Evolutionary conservation across 2,888 invertebrate genomes (phyloP).

Genomic region (Drosophila pseudotakahashii): DNA sequence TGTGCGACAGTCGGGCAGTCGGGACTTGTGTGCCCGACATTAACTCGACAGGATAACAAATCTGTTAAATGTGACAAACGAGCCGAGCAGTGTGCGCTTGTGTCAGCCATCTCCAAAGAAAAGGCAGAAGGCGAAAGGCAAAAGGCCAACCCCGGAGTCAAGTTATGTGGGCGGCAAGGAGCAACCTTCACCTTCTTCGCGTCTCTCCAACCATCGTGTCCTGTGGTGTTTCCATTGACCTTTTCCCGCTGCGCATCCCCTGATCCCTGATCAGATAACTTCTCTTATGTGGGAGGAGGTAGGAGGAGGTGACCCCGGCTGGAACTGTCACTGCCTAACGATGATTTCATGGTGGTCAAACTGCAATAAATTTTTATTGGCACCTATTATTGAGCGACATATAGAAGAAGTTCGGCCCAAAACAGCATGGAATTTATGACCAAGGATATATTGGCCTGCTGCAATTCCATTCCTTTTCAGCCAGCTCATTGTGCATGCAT

Average conservation of each 20-base stretch:
- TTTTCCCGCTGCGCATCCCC: conserved; percentile 46
- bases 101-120: conserved; percentile 37
- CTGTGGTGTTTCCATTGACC: conserved; percentile 74
- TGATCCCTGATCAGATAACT: conserved; percentile 5
- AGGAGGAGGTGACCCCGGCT: conserved; percentile 54
- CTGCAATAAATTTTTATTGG: conserved; percentile 80
- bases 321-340: conserved; percentile 69
- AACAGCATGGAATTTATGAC: conserved; percentile 67
- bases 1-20: conserved; percentile 40
- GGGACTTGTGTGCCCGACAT: conserved; percentile 78
- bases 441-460: conserved; percentile 47
- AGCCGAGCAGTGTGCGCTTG: conserved; percentile 59
- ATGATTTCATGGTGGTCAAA: conserved; percentile 84
- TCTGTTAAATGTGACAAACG: conserved; percentile 84
- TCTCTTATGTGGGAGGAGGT: conserved; percentile 28
- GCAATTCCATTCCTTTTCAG: conserved; percentile 31
- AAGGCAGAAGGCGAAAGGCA: conserved; percentile 34
- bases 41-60: conserved; percentile 84
- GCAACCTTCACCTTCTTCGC: conserved; percentile 33
- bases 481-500: conserved; percentile 55
- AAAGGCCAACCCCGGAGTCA: conserved; percentile 54
- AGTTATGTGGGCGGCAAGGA: conserved; percentile 48
- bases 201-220: conserved; percentile 14
- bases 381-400: conserved; percentile 70
- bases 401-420: conserved; percentile 31